Evolutionary conservation across 1,140 invertebrate species (phyloP), one percentile per base, ranked within the genome.

Genomic region (Apis laboriosa): DNA sequence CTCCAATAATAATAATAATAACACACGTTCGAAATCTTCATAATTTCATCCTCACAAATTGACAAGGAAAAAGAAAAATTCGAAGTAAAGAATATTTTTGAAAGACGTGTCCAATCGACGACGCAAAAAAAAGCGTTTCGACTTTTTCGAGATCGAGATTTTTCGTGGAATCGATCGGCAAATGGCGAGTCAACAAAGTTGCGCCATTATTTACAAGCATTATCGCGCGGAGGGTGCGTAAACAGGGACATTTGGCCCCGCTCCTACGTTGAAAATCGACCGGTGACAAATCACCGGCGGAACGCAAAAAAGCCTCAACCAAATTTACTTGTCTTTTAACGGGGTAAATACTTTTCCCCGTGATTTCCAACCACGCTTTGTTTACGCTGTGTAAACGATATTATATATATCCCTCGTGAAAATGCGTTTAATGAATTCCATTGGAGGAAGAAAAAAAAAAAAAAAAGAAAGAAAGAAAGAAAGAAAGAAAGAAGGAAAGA

Each of bases 181-280:
- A 80, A 75, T 81, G 77, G 78, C 43, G 63, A 80, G 72, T 76
- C 83, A 81, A 81, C 83, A 84, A 81, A 81, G 72, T 84, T 81
- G 71, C 71, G 58, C 72, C 78, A 81, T 84, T 81, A 84, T 84
- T 84, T 84, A 76, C 83, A 80, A 34, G 83, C 81, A 83, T 83
- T 83, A 83, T 83, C 75, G 81, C 66, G 58, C 19, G n/a, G 76
- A 49, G 67, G 67, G 81, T 78, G 51, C 81, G 81, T 83, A 83
- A 83, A 83, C 81, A 78, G 75, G 81, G 76, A 83, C 71, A 83
- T 83, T 83, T 83, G 81, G n/a, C 51, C 53, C 12, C 58, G 21
- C 21, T 51, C 53, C 56, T 24, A 24, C 24, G 24, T 24, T 28
- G 81, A 66, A 83, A 83, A 83, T 83, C 81, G 76, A n/a, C 34